Evolutionary conservation across 2,888 invertebrate genomes (phyloP), one percentile per base, ranked within the genome.

Genomic region (Hypomecis atomaria): DNA sequence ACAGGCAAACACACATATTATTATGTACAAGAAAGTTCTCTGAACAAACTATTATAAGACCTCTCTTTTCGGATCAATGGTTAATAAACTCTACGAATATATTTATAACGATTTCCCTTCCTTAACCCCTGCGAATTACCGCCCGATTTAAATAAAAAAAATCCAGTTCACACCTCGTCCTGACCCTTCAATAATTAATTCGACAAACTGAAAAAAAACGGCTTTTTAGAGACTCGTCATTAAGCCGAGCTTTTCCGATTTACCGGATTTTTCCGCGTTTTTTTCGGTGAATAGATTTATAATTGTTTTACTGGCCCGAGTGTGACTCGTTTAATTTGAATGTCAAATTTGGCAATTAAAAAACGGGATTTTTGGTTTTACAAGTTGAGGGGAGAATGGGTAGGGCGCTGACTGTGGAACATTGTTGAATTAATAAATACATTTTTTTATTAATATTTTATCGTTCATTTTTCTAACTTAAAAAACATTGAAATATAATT

Each of bases 291-390:
- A 82, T 82, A 77, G 75, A 73, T 76, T 78, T 78, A 76, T 84
- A 83, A 85, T 84, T 84, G 80, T 78, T 82, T 81, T 78, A 79
- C 80, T 72, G 78, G 71, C 76, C 69, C 62, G 68, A 73, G 73
- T 74, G 76, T 76, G 56, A 59, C 74, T 80, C 76, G 82, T 83
- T 82, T 80, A 82, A 84, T 85, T 84, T 83, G 81, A 71, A 72
- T 70, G 67, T 58, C 67, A 69, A 74, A 74, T 71, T 73, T 75
- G 79, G 79, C 33, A 81, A 82, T 83, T 81, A 77, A 75, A 75
- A 76, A 55, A 13, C 48, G 33, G 11, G 11, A 10, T 44, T 52
- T 61, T 67, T 56, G 50, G 50, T 60, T 62, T 36, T 57, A 49
- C 11, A 45, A 62, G 34, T 9, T 13, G 45, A 33, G 42, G 11